Evolutionary conservation across 2,888 invertebrate species (phyloP).

Genomic region (Sympetrum striolatum): DNA sequence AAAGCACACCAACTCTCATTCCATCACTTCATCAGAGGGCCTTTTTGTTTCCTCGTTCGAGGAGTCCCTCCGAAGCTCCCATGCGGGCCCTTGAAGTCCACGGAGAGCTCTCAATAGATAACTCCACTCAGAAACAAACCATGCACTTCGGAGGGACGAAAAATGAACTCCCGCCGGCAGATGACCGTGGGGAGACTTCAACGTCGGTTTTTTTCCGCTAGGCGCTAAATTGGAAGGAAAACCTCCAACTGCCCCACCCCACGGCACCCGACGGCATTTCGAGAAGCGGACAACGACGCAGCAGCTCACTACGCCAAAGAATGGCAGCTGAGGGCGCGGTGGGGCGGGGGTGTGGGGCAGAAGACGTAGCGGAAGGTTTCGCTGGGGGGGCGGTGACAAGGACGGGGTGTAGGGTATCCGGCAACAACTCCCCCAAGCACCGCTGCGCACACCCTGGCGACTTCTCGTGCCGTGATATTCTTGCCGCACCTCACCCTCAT

Average conservation of each 20-base stretch:
- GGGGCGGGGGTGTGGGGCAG: background rate
- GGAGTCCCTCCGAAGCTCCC: too few species aligned
- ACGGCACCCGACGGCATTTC: background rate
- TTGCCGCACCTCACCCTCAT: background rate
- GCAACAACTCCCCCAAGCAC: slow-evolving; percentile 9
- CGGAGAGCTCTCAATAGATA: background rate
- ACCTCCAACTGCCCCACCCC: background rate
- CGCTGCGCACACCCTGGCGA: background rate
- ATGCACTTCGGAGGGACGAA: background rate
- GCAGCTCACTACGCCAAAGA: slow-evolving; percentile 5
- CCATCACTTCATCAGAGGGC: too few species aligned
- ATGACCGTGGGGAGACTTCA: background rate
- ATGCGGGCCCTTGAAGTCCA: too few species aligned
- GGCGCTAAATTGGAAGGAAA: background rate
- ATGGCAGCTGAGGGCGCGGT: background rate
- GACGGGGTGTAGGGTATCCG: slow-evolving; percentile 21
- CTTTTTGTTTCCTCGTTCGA: too few species aligned
- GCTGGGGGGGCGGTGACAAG: background rate
- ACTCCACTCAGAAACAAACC: background rate
- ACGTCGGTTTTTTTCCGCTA: background rate
- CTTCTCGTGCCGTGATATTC: background rate
- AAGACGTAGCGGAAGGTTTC: background rate
- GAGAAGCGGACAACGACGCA: background rate
- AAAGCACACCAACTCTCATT: too few species aligned
- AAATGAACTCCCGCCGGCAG: background rate